Conservation (phyloP, 1,140 invertebrate genomes). For the Diploscapter pachys region DNA sequence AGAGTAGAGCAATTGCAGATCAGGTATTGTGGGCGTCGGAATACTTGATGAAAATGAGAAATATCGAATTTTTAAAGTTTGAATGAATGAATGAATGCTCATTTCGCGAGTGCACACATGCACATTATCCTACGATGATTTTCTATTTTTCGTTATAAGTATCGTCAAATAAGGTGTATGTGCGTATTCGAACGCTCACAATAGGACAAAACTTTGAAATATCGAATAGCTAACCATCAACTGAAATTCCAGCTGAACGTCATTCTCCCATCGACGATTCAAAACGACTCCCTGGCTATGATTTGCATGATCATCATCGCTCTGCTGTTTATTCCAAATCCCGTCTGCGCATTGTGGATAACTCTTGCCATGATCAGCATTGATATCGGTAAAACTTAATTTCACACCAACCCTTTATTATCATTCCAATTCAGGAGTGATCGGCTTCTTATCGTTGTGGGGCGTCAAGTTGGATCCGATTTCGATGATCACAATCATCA, state of each 20-base stretch:
- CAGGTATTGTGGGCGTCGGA: slow-evolving; percentile 66
- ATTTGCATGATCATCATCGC: slow-evolving; percentile 92
- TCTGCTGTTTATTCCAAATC: slow-evolving; percentile 89
- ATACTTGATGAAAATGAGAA: no score
- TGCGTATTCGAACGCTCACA: no score
- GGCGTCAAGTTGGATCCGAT: slow-evolving; percentile 67
- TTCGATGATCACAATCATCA: slow-evolving; percentile 61
- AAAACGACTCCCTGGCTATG: slow-evolving; percentile 83
- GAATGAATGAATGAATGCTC: no score
- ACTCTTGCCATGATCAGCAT: slow-evolving; percentile 92
- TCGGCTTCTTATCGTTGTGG: slow-evolving; percentile 94
- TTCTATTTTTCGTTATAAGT: not conserved
- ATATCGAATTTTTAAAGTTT: no score
- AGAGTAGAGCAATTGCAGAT: slow-evolving; percentile 90
- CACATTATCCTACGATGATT: slow-evolving; percentile 10
- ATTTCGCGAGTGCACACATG: no score
- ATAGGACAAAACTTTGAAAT: no score
- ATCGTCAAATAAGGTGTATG: not conserved
- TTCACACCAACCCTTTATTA: slow-evolving; percentile 58
- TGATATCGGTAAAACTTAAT: slow-evolving; percentile 68
- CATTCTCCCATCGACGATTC: slow-evolving; percentile 83
- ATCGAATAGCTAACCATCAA: not conserved
- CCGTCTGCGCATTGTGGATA: slow-evolving; percentile 86
- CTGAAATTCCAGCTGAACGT: slow-evolving; percentile 73
- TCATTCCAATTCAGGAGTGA: slow-evolving; percentile 68